Evolutionary conservation across 2,113 vertebrate genomes (phyloP).

Genomic region (Microcebus murinus): DNA sequence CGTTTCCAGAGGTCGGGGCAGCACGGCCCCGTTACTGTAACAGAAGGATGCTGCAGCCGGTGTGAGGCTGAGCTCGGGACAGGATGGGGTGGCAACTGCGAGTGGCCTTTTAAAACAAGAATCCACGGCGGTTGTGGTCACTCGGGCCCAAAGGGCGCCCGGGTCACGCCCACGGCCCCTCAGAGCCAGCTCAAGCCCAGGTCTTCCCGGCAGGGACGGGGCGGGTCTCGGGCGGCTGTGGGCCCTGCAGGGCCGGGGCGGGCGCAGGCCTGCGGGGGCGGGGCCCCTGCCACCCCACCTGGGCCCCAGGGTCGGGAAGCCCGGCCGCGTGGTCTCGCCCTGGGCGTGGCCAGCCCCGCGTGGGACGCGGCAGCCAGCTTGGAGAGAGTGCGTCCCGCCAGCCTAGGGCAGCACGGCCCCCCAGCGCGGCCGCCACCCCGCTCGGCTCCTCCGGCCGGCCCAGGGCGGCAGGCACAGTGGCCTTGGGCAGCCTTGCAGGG

Average conservation of each 20-base stretch:
- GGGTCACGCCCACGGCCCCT: not conserved
- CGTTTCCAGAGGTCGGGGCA: fast-evolving
- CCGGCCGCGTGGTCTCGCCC: fast-evolving
- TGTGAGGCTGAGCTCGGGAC: not conserved
- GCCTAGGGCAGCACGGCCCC: not conserved
- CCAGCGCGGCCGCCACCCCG: not conserved
- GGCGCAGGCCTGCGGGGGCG: not conserved
- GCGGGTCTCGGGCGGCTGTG: fast-evolving
- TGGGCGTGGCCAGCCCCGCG: fast-evolving
- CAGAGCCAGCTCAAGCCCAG: not conserved
- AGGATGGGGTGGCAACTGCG: not conserved
- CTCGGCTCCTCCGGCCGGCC: not conserved
- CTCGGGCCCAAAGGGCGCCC: not conserved
- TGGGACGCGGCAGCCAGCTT: fast-evolving
- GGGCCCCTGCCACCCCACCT: not conserved
- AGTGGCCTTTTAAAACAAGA: not conserved
- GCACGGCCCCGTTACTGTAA: fast-evolving
- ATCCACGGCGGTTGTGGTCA: not conserved
- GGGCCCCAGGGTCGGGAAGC: not conserved
- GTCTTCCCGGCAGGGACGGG: not conserved
- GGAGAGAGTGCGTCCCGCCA: not conserved
- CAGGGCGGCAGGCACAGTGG: not conserved
- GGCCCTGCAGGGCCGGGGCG: not conserved
- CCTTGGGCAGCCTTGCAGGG: fast-evolving
- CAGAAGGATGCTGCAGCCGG: fast-evolving